Percentiles rank a stretch among this genome's conserved stretches.
Conservation (phyloP, 2,797 vertebrate species). For the Geotrypetes seraphini region DNA sequence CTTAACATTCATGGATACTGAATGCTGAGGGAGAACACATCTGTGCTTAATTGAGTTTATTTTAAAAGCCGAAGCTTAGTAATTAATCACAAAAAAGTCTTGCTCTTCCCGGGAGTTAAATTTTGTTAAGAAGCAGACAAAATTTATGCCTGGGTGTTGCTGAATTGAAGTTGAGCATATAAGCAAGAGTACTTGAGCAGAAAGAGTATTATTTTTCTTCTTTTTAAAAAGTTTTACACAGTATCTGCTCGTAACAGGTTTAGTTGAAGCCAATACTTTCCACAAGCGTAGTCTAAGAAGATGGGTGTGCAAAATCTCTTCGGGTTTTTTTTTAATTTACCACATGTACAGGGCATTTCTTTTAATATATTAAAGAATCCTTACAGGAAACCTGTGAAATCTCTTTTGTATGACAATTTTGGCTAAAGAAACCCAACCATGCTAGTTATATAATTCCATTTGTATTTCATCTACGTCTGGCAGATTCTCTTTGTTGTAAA, state of each 20-base stretch:
- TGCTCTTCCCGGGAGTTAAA: slow-evolving; percentile 17
- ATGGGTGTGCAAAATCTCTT: too few relatives aligned
- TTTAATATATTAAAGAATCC: slow-evolving; percentile 30
- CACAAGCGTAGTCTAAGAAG: too few relatives aligned
- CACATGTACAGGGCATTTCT: slow-evolving; percentile 21
- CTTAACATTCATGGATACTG: too few relatives aligned
- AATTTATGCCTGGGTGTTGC: slow-evolving; percentile 4
- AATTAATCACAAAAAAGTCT: slow-evolving; percentile 25
- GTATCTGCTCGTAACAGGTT: neutral
- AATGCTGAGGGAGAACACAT: too few relatives aligned
- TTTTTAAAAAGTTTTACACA: neutral
- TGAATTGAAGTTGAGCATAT: slow-evolving; percentile 14
- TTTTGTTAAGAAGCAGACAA: slow-evolving; percentile 15
- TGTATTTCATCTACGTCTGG: too few relatives aligned
- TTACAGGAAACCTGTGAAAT: too few relatives aligned
- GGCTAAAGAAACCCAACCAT: too few relatives aligned
- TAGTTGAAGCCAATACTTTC: slow-evolving; percentile 11
- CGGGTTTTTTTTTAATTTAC: slow-evolving; percentile 21
- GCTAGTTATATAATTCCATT: too few relatives aligned
- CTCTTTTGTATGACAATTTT: too few relatives aligned
- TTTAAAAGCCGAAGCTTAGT: too few relatives aligned
- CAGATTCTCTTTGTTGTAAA: too few relatives aligned
- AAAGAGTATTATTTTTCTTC: slow-evolving; percentile 7
- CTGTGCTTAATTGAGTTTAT: too few relatives aligned
- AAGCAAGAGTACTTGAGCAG: slow-evolving; percentile 1